Evolutionary conservation across 1,140 invertebrate species (phyloP), one percentile per base, ranked within the genome.

Genomic region (Pogonognathellus flavescens): DNA sequence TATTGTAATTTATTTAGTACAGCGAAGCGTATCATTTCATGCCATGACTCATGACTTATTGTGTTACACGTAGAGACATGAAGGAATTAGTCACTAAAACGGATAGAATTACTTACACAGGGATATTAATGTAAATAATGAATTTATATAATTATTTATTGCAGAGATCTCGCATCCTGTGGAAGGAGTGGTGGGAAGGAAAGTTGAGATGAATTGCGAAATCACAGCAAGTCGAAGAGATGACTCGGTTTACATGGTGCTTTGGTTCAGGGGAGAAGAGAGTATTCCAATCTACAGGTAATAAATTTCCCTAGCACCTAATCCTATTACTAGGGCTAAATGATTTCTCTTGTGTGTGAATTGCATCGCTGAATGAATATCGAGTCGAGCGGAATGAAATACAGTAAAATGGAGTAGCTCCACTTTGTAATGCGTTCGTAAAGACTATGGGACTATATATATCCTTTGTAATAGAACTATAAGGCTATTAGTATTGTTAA

Each of bases 201-300:
- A 80, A 82, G 55, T 87, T 6, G 87, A 89, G 70, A 82, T 89
- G 83, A 84, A 84, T 76, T 89, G 88, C 52, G 87, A 86, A 57
- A 86, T 88, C 31, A 86, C 80, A 11, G 55, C 88, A 22, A 85
- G 83, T 82, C 70, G 88, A 16, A 20, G 88, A 53, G 88, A 89
- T 31, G 88, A 89, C 80, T 60, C 86, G 8, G 88, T 89, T 50
- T 89, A 89, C 83, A 89, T 89, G 88, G 88, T 89, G 31, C 86
- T 88, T 22, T 88, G 88, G 88, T 89, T 89, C 66, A 20, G 88
- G 25, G 88, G 88, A 55, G 87, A 89, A 83, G 87, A 88, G 70
- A 88, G 87, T 76, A 86, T 89, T 66, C 88, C 88, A 85, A 89
- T 89, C 76, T 89, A 89, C 87, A 89, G 86, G 88, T 89, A 86